phyloP scores from a whole-genome alignment of 2,888 invertebrate species.

The Dynastes maya region DNA sequence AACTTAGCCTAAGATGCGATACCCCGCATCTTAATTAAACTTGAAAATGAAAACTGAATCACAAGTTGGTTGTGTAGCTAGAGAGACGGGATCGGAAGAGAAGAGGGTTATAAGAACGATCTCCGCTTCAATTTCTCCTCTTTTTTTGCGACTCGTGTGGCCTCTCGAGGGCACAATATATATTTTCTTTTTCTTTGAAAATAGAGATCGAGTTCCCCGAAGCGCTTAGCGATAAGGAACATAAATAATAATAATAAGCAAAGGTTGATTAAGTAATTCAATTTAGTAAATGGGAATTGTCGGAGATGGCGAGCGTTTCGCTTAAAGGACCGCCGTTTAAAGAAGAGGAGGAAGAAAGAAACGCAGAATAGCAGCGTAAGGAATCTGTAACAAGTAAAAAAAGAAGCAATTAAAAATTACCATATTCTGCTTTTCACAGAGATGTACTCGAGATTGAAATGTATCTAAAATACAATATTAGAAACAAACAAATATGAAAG shows the following conservation, averaged over 20 bases:
- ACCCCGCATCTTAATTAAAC: conserved; percentile 10
- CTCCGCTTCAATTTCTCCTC: too few species aligned
- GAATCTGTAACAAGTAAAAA: too few species aligned
- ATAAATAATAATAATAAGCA: conserved; percentile 27
- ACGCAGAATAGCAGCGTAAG: too few species aligned
- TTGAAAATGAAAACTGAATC: conserved; percentile 4
- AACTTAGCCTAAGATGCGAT: conserved; percentile 1
- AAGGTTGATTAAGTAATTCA: conserved; percentile 28
- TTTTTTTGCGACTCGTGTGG: neutral
- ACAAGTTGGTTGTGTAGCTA: neutral
- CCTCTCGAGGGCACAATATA: neutral
- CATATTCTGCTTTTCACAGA: too few species aligned
- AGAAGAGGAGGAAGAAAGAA: neutral
- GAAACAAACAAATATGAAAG: too few species aligned
- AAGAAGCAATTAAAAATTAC: too few species aligned
- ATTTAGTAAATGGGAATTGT: conserved; percentile 30
- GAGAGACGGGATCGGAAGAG: neutral
- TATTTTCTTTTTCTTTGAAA: neutral
- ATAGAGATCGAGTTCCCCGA: neutral
- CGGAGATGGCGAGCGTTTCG: neutral
- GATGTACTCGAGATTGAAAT: too few species aligned
- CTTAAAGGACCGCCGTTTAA: conserved; percentile 12
- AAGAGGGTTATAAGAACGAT: too few species aligned
- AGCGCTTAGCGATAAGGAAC: conserved; percentile 11
- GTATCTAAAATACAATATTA: too few species aligned